Evolutionary conservation across 2,113 vertebrate species (phyloP).

Genomic region (Hippocampus mohnikei): DNA sequence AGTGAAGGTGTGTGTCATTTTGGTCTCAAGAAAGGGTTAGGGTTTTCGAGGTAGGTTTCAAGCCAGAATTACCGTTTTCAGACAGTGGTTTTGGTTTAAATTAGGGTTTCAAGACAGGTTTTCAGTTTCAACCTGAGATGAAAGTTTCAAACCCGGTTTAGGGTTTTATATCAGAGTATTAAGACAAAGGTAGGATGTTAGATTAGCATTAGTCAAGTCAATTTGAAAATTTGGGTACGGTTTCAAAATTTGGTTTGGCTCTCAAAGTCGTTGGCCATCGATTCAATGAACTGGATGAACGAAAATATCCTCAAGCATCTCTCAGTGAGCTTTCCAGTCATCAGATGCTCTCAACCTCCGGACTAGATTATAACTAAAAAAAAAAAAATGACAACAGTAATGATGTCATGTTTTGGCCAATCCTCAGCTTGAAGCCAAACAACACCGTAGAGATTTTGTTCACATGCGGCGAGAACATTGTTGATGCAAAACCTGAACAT

Average conservation of each 20-base stretch:
- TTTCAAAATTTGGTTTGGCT: background rate
- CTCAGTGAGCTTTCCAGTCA: background rate
- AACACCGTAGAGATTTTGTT: slow-evolving; percentile 16
- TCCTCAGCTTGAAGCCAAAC: slow-evolving; percentile 19
- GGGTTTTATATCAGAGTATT: background rate
- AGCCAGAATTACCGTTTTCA: no score
- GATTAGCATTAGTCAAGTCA: no score
- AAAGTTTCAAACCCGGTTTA: background rate
- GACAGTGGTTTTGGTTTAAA: background rate
- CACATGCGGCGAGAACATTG: slow-evolving; percentile 36
- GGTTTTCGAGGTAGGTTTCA: no score
- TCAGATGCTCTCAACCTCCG: background rate
- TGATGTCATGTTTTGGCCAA: background rate
- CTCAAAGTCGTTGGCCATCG: no score
- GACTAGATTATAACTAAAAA: background rate
- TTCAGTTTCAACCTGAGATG: background rate
- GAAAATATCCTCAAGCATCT: no score
- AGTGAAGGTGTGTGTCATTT: no score
- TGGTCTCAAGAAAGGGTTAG: no score
- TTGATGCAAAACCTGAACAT: slow-evolving; percentile 29
- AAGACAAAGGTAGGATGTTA: no score
- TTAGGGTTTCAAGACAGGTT: background rate
- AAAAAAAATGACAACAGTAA: background rate
- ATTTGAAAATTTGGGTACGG: background rate
- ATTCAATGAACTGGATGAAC: no score